Evolutionary conservation across 2,113 vertebrate genomes (phyloP).

Genomic region (Lethenteron reissneri): DNA sequence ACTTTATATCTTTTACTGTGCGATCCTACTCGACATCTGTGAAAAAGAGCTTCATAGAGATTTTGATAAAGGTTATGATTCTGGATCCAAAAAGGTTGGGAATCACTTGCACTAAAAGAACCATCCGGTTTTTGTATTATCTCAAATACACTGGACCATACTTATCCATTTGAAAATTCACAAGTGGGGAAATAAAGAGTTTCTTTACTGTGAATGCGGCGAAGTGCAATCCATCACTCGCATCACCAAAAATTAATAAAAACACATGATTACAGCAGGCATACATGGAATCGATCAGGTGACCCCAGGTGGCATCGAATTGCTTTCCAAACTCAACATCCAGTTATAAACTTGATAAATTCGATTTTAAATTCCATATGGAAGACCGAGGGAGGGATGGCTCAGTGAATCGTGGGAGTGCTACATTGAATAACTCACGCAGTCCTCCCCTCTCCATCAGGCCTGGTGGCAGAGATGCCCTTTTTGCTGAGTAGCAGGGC

Average conservation of each 20-base stretch:
- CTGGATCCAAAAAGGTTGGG: too few relatives aligned
- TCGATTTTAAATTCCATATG: not conserved
- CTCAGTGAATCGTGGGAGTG: not conserved
- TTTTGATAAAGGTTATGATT: too few relatives aligned
- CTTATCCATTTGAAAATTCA: too few relatives aligned
- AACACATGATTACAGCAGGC: not conserved
- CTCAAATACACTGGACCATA: too few relatives aligned
- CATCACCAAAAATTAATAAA: not conserved
- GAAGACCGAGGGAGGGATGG: not conserved
- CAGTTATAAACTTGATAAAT: not conserved
- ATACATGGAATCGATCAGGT: not conserved
- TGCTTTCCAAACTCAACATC: not conserved
- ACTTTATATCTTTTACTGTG: too few relatives aligned
- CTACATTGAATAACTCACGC: slow-evolving; percentile 41
- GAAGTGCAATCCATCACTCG: too few relatives aligned
- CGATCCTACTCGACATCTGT: too few relatives aligned
- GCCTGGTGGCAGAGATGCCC: slow-evolving; percentile 60
- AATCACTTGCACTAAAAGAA: too few relatives aligned
- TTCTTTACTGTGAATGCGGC: too few relatives aligned
- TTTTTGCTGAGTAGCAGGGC: slow-evolving; percentile 66
- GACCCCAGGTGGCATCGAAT: not conserved
- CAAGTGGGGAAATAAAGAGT: too few relatives aligned
- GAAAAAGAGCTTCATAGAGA: too few relatives aligned
- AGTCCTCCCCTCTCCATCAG: slow-evolving; percentile 70
- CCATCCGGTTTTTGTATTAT: too few relatives aligned